phyloP scores from a whole-genome alignment of 37 sponge, comb jelly and placozoan genomes.

The Chondrilla cf. caribensis region DNA sequence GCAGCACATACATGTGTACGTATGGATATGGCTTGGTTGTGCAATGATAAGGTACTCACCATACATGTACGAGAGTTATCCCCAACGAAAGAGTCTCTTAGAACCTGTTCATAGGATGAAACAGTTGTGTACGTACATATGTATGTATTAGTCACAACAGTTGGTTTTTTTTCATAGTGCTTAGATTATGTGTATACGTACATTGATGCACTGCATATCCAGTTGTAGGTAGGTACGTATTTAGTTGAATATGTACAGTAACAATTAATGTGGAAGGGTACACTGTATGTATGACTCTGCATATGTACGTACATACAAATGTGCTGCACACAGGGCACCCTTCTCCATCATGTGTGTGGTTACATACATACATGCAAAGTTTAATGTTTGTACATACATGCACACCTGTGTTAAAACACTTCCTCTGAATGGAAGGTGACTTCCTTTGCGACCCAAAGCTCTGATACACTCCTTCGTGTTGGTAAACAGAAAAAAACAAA shows the following conservation, averaged over 20 bases:
- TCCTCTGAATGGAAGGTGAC: conserved; percentile 92
- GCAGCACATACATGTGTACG: too few species aligned
- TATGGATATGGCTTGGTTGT: not conserved
- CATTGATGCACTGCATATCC: too few species aligned
- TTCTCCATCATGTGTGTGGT: too few species aligned
- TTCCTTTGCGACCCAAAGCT: conserved; percentile 89
- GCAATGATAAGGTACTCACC: conserved; percentile 49
- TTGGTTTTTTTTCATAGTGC: too few species aligned
- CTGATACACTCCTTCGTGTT: conserved; percentile 99
- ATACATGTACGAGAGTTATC: conserved; percentile 96
- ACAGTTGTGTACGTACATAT: not conserved
- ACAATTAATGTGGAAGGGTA: too few species aligned
- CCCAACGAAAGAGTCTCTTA: conserved; percentile 95
- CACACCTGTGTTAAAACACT: conserved; percentile 94
- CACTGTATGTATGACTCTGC: too few species aligned
- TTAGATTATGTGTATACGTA: too few species aligned
- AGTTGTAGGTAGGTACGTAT: too few species aligned
- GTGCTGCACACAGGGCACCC: too few species aligned
- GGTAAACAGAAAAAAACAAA: not conserved
- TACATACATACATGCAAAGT: too few species aligned
- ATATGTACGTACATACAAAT: too few species aligned
- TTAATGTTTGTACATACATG: not conserved
- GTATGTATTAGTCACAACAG: not conserved
- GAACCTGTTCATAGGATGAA: conserved; percentile 64
- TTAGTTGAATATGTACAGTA: too few species aligned